phyloP scores from a whole-genome alignment of 2,113 vertebrate species.

The Oryzias melastigma region DNA sequence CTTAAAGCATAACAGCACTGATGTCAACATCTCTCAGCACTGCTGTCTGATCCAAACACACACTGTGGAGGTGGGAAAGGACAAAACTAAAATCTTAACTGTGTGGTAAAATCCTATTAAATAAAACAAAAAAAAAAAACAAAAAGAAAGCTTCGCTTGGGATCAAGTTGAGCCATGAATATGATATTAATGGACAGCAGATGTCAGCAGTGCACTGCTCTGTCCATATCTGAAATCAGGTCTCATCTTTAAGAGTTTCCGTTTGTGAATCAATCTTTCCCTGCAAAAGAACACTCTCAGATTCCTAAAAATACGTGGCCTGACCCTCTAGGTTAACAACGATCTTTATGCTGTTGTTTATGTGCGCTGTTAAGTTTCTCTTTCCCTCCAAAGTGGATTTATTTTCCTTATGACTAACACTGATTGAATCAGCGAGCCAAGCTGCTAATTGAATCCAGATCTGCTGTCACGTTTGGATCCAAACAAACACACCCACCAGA shows the following conservation, averaged over 20 bases:
- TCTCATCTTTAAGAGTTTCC: too few relatives aligned
- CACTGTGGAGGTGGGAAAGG: background rate
- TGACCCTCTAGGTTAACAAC: background rate
- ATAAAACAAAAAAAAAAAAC: background rate
- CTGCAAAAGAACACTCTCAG: too few relatives aligned
- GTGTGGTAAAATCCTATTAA: background rate
- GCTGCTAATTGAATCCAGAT: conserved; percentile 63
- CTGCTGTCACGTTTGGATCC: conserved; percentile 53
- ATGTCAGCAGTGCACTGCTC: conserved; percentile 69
- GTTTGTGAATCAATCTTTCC: too few relatives aligned
- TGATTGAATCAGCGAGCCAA: conserved; percentile 25
- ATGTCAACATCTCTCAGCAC: conserved; percentile 5
- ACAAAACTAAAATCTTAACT: too few relatives aligned
- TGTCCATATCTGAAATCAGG: conserved; percentile 1
- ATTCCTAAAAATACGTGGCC: background rate
- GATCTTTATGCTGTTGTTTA: background rate
- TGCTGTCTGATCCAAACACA: background rate
- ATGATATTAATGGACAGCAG: conserved; percentile 66
- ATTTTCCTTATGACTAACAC: conserved; percentile 38
- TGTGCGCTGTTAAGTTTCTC: conserved; percentile 8
- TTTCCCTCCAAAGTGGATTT: conserved; percentile 4
- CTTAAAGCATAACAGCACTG: background rate
- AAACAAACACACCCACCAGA: conserved; percentile 69
- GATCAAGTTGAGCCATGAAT: conserved; percentile 21
- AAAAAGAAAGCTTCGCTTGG: background rate